A percentile compares a stretch with the other conserved stretches of the same genome.
Conservation (phyloP, 1,140 invertebrate genomes). For the Plectrocnemia conspersa region DNA sequence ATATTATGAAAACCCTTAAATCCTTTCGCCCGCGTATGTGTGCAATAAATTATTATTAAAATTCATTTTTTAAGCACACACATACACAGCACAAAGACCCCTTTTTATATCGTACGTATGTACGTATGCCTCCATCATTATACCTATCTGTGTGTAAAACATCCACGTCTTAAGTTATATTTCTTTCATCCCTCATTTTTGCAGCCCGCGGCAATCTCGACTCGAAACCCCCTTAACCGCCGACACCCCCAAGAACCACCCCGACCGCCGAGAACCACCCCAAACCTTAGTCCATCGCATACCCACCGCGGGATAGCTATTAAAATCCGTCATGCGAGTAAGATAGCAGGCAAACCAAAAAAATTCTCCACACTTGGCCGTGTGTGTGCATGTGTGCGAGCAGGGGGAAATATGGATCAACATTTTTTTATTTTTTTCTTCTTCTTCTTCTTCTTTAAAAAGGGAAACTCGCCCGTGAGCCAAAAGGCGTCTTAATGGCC, state of each 20-base stretch:
- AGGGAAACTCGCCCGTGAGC: slow-evolving; percentile 29
- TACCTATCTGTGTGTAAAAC: slow-evolving; percentile 42
- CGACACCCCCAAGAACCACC: not conserved
- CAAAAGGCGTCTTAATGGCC: slow-evolving; percentile 30
- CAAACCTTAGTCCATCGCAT: slow-evolving; percentile 38
- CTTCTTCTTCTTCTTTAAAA: slow-evolving; percentile 23
- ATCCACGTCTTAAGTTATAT: slow-evolving; percentile 57
- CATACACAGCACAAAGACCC: no score
- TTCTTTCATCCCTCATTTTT: slow-evolving; percentile 58
- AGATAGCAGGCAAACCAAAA: slow-evolving; percentile 30
- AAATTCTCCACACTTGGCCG: slow-evolving; percentile 23
- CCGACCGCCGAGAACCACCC: slow-evolving; percentile 24
- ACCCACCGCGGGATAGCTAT: slow-evolving; percentile 40
- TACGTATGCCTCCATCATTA: slow-evolving; percentile 13
- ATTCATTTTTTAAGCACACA: no score
- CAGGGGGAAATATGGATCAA: slow-evolving; percentile 35
- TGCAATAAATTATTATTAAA: no score
- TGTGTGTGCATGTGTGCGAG: slow-evolving; percentile 40
- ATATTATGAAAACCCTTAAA: slow-evolving; percentile 15
- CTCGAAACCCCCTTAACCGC: slow-evolving; percentile 44
- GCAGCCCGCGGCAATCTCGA: slow-evolving; percentile 55
- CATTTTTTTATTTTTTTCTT: slow-evolving; percentile 32
- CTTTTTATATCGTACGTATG: not conserved
- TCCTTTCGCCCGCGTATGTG: not conserved
- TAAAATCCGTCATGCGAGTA: slow-evolving; percentile 36